phyloP scores from a whole-genome alignment of 2,113 vertebrate species.

The Rissa tridactyla region DNA sequence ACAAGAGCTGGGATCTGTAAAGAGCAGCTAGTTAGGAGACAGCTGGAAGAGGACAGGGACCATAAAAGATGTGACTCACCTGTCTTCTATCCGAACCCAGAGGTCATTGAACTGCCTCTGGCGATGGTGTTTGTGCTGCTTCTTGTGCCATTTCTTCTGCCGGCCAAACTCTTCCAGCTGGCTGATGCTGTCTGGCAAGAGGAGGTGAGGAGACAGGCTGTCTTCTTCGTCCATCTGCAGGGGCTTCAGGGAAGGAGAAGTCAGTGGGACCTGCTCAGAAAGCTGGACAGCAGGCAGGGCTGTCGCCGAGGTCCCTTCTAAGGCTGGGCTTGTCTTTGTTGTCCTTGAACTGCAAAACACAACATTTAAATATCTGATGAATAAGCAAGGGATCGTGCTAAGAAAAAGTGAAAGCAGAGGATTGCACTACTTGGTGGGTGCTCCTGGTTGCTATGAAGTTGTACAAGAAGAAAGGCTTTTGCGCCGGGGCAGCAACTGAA shows the following conservation, averaged over 20 bases:
- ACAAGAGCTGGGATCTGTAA: background rate
- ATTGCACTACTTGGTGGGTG: background rate
- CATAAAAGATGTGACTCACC: conserved; percentile 75
- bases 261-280: conserved; percentile 53
- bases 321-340: conserved; percentile 10
- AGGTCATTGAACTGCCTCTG: conserved; percentile 95
- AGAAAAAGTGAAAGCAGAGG: background rate
- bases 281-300: conserved; percentile 36
- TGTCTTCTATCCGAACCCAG: conserved; percentile 95
- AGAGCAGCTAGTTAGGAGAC: background rate
- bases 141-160: conserved; percentile 89
- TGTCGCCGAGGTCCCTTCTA: conserved; percentile 19
- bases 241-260: conserved; percentile 45
- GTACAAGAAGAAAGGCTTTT: background rate
- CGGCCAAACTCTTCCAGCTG: conserved; percentile 96
- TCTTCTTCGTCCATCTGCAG: conserved; percentile 79
- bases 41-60: background rate
- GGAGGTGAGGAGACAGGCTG: conserved; percentile 85
- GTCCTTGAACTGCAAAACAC: conserved; percentile 48
- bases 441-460: background rate
- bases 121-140: conserved; percentile 83
- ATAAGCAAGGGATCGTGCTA: background rate
- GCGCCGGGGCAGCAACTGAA: background rate
- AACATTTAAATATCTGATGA: background rate
- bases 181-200: conserved; percentile 93